Evolutionary conservation across 2,113 vertebrate species (phyloP).

Genomic region (Dicerorhinus sumatrensis): DNA sequence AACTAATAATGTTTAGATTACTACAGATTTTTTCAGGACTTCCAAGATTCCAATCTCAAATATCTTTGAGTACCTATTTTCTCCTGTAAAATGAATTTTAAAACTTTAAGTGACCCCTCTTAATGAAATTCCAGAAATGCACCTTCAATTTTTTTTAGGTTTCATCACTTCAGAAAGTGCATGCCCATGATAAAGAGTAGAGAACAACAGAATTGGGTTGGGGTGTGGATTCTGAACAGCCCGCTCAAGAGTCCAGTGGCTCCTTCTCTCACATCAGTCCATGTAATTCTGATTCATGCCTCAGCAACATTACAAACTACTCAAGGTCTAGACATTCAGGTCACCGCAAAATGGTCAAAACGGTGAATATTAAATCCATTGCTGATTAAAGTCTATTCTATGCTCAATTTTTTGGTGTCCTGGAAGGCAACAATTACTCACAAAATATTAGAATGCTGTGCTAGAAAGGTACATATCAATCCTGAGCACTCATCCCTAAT

Average conservation of each 20-base stretch:
- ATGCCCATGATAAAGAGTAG: neutral
- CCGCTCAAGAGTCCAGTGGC: neutral
- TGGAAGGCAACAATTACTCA: neutral
- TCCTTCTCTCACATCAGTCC: neutral
- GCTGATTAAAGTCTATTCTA: neutral
- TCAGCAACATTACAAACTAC: neutral
- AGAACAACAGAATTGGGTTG: neutral
- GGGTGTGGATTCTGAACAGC: neutral
- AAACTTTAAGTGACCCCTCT: neutral
- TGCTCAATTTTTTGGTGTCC: neutral
- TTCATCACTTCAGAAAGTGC: neutral
- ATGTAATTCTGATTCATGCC: neutral
- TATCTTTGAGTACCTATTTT: neutral
- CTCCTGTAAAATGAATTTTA: slow-evolving; percentile 9
- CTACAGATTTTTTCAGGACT: neutral
- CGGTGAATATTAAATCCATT: neutral
- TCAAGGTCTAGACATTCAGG: neutral
- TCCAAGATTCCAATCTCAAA: neutral
- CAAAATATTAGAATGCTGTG: neutral
- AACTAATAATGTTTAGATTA: neutral
- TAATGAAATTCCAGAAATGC: slow-evolving; percentile 2
- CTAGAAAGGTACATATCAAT: neutral
- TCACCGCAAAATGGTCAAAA: neutral
- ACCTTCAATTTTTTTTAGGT: neutral
- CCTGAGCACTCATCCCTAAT: neutral